A percentile compares a stretch with the other conserved stretches of the same genome.
phyloP scores from a whole-genome alignment of 2,113 vertebrate species.

The Mustela lutreola region DNA sequence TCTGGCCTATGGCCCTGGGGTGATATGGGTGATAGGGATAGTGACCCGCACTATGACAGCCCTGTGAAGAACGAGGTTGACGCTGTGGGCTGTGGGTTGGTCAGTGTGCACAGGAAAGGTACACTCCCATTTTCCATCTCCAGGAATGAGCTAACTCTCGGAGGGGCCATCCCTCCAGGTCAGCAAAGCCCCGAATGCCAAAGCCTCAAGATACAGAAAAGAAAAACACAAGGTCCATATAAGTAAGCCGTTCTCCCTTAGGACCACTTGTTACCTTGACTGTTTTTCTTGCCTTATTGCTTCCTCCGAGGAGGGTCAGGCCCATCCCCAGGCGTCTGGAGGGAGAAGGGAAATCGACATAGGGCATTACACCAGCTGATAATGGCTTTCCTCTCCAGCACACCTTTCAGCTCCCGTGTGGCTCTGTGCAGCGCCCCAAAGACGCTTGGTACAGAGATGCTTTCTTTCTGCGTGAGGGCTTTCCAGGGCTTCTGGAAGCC shows the following conservation, averaged over 20 bases:
- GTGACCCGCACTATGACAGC: not conserved
- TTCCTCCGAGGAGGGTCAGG: not conserved
- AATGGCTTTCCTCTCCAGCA: not conserved
- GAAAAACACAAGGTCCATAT: not conserved
- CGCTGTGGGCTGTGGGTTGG: not conserved
- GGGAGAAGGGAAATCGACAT: not conserved
- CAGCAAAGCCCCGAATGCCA: not conserved
- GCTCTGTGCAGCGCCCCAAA: no score
- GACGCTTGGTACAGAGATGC: not conserved
- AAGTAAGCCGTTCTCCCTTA: not conserved
- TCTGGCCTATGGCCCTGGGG: not conserved
- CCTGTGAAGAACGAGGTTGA: not conserved
- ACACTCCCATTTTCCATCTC: not conserved
- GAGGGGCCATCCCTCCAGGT: not conserved
- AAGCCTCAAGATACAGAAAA: not conserved
- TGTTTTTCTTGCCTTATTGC: not conserved
- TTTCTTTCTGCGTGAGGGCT: not conserved
- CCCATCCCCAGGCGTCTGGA: not conserved
- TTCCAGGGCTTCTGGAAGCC: not conserved
- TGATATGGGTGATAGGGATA: not conserved
- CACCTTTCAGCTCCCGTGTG: not conserved
- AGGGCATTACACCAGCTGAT: not conserved
- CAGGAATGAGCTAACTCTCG: not conserved
- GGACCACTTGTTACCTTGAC: fast-evolving
- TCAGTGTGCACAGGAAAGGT: not conserved